Evolutionary conservation across 2,797 vertebrate genomes (phyloP).

Genomic region (Coregonus ussuriensis): DNA sequence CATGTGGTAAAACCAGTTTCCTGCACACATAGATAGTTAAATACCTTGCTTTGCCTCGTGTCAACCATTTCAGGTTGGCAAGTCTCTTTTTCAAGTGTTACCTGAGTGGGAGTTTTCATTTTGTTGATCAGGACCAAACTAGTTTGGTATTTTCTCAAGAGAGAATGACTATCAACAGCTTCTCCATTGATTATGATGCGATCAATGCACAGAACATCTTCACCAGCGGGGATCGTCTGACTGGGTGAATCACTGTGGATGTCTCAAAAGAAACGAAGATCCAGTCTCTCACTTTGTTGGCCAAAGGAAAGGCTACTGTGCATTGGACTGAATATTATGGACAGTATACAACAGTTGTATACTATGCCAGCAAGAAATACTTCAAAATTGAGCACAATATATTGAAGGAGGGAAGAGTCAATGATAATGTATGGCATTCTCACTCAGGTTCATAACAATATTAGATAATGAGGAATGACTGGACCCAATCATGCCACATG

Average conservation of each 20-base stretch:
- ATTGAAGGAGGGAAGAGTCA: slow-evolving; percentile 49
- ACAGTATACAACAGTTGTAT: slow-evolving; percentile 8
- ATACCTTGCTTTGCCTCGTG: background rate
- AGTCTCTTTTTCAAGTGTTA: background rate
- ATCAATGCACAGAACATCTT: slow-evolving; percentile 68
- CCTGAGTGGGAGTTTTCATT: background rate
- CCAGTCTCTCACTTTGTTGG: slow-evolving; percentile 52
- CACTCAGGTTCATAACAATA: background rate
- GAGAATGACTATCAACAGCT: slow-evolving; percentile 55
- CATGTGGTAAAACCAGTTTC: background rate
- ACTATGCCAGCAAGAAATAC: slow-evolving; percentile 64
- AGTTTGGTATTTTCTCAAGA: background rate
- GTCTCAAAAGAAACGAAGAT: slow-evolving; percentile 56
- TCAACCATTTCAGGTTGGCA: background rate
- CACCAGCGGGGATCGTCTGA: slow-evolving; percentile 66
- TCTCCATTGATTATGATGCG: slow-evolving; percentile 68
- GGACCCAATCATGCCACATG: background rate
- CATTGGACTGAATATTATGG: slow-evolving; percentile 57
- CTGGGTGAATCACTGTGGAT: slow-evolving; percentile 66
- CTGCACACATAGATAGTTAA: background rate
- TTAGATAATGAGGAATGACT: background rate
- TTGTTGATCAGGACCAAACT: background rate
- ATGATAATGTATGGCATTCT: slow-evolving; percentile 55
- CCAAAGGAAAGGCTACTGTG: slow-evolving; percentile 60
- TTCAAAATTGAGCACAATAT: slow-evolving; percentile 61